Base-by-base conservation (phyloP, 2,888 invertebrate genomes). In the Neocrepidodera transversa region DNA sequence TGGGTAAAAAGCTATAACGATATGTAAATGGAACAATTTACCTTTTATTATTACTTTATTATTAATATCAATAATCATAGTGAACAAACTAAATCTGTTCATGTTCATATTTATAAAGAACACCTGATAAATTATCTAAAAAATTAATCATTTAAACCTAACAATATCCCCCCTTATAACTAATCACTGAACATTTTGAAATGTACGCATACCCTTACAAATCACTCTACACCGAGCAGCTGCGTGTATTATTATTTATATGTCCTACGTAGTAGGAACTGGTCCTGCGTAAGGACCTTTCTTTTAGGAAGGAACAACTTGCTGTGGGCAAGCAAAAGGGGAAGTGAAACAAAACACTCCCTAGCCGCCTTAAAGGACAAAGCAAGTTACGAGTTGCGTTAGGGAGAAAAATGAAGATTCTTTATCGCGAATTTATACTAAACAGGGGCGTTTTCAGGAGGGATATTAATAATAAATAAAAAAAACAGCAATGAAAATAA, bases 301-400 rank as follows among this genome's bases (percentile, higher is more conserved):
- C 53, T 68, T 67, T 66, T 53, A 58, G 64, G 61, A 63, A 64
- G 66, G 68, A 70, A 65, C 66, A 66, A 68, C 63, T 63, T 56
- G 64, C 65, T 56, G 30, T 36, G 54, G 54, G 58, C 55, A 49
- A 36, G 45, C 8, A 51, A 50, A 61, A n/a, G 66, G 68, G 70
- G 65, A 66, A 56, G 36, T 61, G 64, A 66, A 70, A 68, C 64
- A 68, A 68, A 66, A 60, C 65, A 63, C 66, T 67, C 67, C 70
- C 67, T 52, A 62, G 66, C 68, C 70, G 65, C 67, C 70, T 54
- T 62, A 63, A 45, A 36, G 52, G 26, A 51, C 51, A 68, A 69
- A 67, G 67, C 69, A 68, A 66, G 64, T 65, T 66, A 65, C 66
- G 66, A 68, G 68, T 66, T 69, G 66, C 64, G 60, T 59, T 48